A percentile compares a stretch with the other conserved stretches of the same genome.
These are phyloP conservation scores for Elegia similella DNA, from an alignment of 2,888 invertebrate species.

Conservation along the genomic window DNA sequence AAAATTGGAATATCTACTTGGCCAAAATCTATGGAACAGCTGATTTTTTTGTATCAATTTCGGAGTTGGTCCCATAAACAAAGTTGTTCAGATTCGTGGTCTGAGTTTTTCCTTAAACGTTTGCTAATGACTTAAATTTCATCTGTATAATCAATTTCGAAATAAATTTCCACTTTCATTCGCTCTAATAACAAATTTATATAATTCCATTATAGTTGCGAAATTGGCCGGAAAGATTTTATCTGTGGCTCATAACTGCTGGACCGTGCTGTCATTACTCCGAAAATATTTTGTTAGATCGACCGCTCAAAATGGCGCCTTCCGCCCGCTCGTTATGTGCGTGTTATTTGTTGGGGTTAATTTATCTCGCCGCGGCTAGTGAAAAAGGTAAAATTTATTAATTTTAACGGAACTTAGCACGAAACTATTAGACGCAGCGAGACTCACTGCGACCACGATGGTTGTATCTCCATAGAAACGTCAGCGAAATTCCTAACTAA, in stretches of 20 bases:
- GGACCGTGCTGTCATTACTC: constrained; percentile 37
- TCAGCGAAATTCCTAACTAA: too few species aligned
- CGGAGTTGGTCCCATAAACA: too few species aligned
- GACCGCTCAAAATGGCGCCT: constrained; percentile 34
- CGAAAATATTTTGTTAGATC: constrained; percentile 28
- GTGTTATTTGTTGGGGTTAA: constrained; percentile 25
- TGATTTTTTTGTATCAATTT: too few species aligned
- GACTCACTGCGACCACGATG: too few species aligned
- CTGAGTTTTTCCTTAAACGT: too few species aligned
- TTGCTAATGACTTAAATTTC: too few species aligned
- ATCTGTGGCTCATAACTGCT: constrained; percentile 27
- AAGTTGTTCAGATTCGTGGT: too few species aligned
- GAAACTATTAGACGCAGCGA: too few species aligned
- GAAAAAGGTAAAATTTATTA: constrained; percentile 35
- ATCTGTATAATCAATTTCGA: neutral
- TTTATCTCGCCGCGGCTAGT: constrained; percentile 26
- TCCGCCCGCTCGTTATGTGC: constrained; percentile 26
- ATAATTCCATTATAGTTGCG: constrained; percentile 13
- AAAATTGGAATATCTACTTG: too few species aligned
- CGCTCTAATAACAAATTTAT: neutral
- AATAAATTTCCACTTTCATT: neutral
- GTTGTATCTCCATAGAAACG: too few species aligned
- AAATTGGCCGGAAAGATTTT: constrained; percentile 35
- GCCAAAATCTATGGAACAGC: too few species aligned
- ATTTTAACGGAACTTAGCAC: too few species aligned